Base-by-base conservation (phyloP, 1,140 invertebrate species). In the Lasioglossum albipes region DNA sequence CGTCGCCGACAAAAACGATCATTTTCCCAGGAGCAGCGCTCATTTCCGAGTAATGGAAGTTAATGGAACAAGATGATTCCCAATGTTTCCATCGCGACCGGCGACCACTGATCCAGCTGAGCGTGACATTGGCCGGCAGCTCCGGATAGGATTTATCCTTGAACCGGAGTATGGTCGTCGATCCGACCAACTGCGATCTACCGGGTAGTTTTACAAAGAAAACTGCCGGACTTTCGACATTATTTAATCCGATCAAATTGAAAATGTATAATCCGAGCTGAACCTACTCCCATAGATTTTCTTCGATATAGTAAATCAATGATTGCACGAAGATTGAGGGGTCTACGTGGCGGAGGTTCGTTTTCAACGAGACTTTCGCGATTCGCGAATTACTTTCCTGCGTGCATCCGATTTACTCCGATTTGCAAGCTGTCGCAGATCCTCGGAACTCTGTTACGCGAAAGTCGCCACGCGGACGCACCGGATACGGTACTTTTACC, bases 401-500 rank as follows among this genome's bases (percentile, higher is more conserved):
- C 59, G 22, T 7, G 22, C 36, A 42, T 42, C 41, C n/a, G 31
- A 76, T 27, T 27, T 45, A 65, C 49, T 66, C 62, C 31, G 36
- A 72, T 79, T 79, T 73, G 41, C 69, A 52, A 52, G 36, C 31
- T 18, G 72, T 74, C 61, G 61, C n/a, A 7, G 49, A 65, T 73
- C 68, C 57, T 78, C 59, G 68, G 6, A 10, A 57, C 45, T 42
- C 69, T 75, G 79, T 75, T 76, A 69, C 72, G 79, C 73, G 74
- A 81, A 76, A 81, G 79, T 70, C 75, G 75, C 61, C 75, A 66
- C 45, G 68, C 81, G 73, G 61, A 74, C 71, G 78, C 75, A 76
- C 82, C 84, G 77, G 75, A 78, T 78, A 75, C 76, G 81, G 77
- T 84, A 81, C 74, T 81, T 81, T 81, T 81, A 81, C 79, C 79